Evolutionary conservation across 1,140 invertebrate genomes (phyloP), one percentile per base, ranked within the genome.

Genomic region (Heliconius melpomene): DNA sequence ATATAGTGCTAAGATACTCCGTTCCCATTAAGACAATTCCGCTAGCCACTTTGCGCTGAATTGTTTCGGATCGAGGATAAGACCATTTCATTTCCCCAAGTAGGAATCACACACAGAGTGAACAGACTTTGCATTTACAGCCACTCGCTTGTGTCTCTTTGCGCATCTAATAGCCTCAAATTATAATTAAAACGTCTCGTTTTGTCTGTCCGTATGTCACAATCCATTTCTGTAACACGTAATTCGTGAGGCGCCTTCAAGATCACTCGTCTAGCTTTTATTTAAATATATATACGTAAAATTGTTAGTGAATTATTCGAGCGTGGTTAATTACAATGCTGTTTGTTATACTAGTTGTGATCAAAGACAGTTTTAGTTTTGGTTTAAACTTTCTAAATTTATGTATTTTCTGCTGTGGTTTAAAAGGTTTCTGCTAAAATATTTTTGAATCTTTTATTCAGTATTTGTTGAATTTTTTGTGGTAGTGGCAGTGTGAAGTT

Each of bases 181-280:
- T 36, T 7, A 20, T 54, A 54, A 54, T 7, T 13, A 72, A 72
- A 32, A 72, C 5, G 13, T n/a, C 16, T 71, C 38, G 29, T 75
- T 75, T 40, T 72, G 70, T 26, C 29, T 16, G 38, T 20, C 71
- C 18, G 71, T 78, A 20, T 78, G 50, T 78, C 70, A 75, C 74
- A 72, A 36, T 38, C 78, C 66, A 66, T 75, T 72, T 75, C 36
- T 29, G n/a, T 70, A 46, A 72, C 50, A 78, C 70, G 46, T 79
- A 79, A 71, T 75, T 79, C 40, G 40, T 79, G 73, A 54, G n/a
- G 23, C 46, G 38, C 72, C 78, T 75, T 79, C n/a, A 79, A 75
- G 36, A 72, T 70, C 73, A 38, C 74, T 75, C 38, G 71, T 38
- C 75, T 77, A 46, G 76, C 71, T 78, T 73, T 78, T 78, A 78